phyloP scores from a whole-genome alignment of 1,140 invertebrate species.

The Drosophila tsacasi region DNA sequence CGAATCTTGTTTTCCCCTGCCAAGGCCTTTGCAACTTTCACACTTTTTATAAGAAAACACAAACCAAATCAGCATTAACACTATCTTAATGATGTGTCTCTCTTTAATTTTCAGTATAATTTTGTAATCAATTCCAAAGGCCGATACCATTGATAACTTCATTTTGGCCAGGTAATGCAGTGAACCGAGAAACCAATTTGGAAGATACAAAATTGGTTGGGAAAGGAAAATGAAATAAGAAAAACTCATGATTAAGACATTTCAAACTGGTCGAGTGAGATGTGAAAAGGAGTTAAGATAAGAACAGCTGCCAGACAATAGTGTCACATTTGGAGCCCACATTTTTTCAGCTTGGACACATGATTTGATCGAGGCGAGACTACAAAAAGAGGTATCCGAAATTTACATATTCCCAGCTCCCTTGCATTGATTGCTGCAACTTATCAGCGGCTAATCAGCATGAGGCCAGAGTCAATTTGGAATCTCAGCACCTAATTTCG shows the following conservation, averaged over 20 bases:
- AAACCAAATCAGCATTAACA: slow-evolving; percentile 63
- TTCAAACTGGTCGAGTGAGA: slow-evolving; percentile 37
- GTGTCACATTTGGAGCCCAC: slow-evolving; percentile 69
- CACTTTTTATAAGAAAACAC: slow-evolving; percentile 37
- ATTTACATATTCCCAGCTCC: slow-evolving; percentile 69
- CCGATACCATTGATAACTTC: slow-evolving; percentile 55
- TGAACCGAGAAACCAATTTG: slow-evolving; percentile 8
- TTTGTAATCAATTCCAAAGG: slow-evolving; percentile 50
- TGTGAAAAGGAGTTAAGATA: slow-evolving; percentile 35
- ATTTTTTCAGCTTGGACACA: slow-evolving; percentile 39
- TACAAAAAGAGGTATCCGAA: slow-evolving; percentile 27
- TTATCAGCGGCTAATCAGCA: slow-evolving; percentile 81
- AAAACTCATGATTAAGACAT: slow-evolving; percentile 66
- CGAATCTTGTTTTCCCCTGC: background rate
- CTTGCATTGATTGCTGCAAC: slow-evolving; percentile 73
- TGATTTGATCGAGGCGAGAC: background rate
- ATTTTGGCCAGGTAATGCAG: slow-evolving; percentile 11
- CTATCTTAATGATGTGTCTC: slow-evolving; percentile 73
- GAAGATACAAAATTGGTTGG: slow-evolving; percentile 44
- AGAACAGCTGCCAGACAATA: slow-evolving; percentile 57
- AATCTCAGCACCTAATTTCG: slow-evolving; percentile 77
- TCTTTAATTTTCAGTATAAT: slow-evolving; percentile 64
- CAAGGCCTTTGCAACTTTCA: slow-evolving; percentile 65
- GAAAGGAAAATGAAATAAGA: slow-evolving; percentile 4
- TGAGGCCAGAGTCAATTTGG: slow-evolving; percentile 67